Evolutionary conservation across 2,888 invertebrate genomes (phyloP).

Genomic region (Drosophila colorata): DNA sequence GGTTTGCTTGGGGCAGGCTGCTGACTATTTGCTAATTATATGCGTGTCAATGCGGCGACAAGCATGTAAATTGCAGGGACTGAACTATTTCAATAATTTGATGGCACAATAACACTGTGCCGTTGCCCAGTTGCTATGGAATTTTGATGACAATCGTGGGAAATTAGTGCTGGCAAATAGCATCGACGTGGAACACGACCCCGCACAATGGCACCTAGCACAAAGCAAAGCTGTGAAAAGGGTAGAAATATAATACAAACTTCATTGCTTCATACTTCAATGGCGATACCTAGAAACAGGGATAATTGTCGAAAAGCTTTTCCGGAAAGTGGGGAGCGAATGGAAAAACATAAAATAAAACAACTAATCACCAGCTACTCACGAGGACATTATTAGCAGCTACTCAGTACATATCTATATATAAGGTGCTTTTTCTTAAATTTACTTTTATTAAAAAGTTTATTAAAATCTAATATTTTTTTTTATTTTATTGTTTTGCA

Average conservation of each 20-base stretch:
- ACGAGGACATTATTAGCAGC: too few relatives aligned
- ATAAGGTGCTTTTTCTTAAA: too few relatives aligned
- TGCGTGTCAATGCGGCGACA: conserved; percentile 56
- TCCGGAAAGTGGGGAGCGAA: too few relatives aligned
- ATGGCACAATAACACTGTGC: conserved; percentile 5
- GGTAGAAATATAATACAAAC: conserved; percentile 2
- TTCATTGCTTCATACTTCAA: conserved; percentile 7
- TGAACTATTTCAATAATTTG: conserved; percentile 43
- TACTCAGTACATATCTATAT: too few relatives aligned
- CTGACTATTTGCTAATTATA: conserved; percentile 40
- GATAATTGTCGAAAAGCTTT: not conserved
- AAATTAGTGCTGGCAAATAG: conserved; percentile 54
- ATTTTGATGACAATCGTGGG: conserved; percentile 53
- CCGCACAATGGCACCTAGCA: conserved; percentile 11
- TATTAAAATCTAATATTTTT: too few relatives aligned
- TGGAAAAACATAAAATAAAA: too few relatives aligned
- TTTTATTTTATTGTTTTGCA: too few relatives aligned
- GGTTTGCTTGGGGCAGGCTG: not conserved
- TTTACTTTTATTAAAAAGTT: too few relatives aligned
- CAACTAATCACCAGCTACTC: too few relatives aligned
- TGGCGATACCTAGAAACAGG: not conserved
- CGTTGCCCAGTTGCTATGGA: conserved; percentile 17
- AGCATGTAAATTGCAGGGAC: conserved; percentile 43
- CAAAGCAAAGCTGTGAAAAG: not conserved
- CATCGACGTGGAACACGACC: conserved; percentile 1